Evolutionary conservation across 2,888 invertebrate species (phyloP), one percentile per base, ranked within the genome.

Genomic region (Calephelis perditalis): DNA sequence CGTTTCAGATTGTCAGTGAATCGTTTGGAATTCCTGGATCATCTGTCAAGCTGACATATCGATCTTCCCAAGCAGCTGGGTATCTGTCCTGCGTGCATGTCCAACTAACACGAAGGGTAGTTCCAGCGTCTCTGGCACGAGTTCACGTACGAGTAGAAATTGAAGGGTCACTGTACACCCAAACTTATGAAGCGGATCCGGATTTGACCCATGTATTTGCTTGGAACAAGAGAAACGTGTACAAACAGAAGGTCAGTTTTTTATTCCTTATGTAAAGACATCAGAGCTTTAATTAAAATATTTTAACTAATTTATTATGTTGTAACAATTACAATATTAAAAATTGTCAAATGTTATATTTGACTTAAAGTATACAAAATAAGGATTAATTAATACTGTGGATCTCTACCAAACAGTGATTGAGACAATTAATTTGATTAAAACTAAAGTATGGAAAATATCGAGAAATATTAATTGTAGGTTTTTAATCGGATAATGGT

Each of bases 221-320:
- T 3, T 99, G 99, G 99, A 98, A 98, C 83, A 97, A 98, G 81
- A 92, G 97, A 66, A 99, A 99, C 82, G 98, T 98, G 52, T 99
- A 99, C 87, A 96, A 97, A 76, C 98, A 99, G 87, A 98, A 98
- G 91, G 97, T 86, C 68, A 60, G 49, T 40, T 26, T 26, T 4
- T 26, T 26, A 26, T 26, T 26, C 4, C 26, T 26, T 26, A 4
- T 26, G 4, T 26, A 26, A 26, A 4, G 3, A 26, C 26, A 3
- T 26, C 3, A 26, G 26, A 2, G 26, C 1, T 26, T 26, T 26
- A 26, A 26, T 26, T 26, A 1, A 26, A 26, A 26, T 4, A 26
- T 26, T 26, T 26, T 26, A 26, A 26, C 26, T 3, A 26, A 3
- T 26, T 40, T 40, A 40, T 40, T 40, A 0, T 40, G 40, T 5